A percentile compares a stretch with the other conserved stretches of the same genome.
Evolutionary conservation across 2,888 invertebrate genomes (phyloP).

Genomic region (Scaptomyza polygonia): DNA sequence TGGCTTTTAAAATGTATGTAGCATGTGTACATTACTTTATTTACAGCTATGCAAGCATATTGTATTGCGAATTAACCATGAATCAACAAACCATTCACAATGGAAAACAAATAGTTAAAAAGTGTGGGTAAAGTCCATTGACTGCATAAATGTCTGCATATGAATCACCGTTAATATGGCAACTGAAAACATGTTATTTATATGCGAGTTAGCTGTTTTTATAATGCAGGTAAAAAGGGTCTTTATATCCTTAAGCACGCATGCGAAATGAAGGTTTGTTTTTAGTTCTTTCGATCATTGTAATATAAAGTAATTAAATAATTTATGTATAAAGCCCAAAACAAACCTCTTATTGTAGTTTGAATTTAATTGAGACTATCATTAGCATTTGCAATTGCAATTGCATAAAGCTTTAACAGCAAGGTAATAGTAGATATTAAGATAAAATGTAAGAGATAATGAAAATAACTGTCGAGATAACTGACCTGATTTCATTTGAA

Average conservation of each 20-base stretch:
- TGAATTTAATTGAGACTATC: background rate
- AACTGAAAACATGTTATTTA: background rate
- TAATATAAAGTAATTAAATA: background rate
- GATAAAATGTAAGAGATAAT: background rate
- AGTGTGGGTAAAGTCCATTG: slow-evolving; percentile 17
- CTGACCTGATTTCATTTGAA: background rate
- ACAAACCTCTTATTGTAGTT: slow-evolving; percentile 1
- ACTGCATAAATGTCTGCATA: slow-evolving; percentile 25
- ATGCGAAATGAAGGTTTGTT: background rate
- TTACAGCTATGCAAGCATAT: background rate
- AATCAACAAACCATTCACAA: slow-evolving; percentile 38
- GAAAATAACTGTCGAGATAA: background rate
- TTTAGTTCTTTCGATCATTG: background rate
- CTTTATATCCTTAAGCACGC: background rate
- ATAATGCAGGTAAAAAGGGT: background rate
- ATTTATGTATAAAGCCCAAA: background rate
- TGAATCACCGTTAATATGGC: slow-evolving; percentile 25
- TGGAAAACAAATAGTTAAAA: slow-evolving; percentile 21
- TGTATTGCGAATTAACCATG: slow-evolving; percentile 56
- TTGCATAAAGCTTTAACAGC: background rate
- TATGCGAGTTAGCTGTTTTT: background rate
- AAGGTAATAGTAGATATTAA: background rate
- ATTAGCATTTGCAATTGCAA: slow-evolving; percentile 18
- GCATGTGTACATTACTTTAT: slow-evolving; percentile 14
- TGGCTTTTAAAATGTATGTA: slow-evolving; percentile 61